Percentiles rank a stretch among this genome's conserved stretches.
phyloP scores from a whole-genome alignment of 2,113 vertebrate species.

The Morone chrysops region DNA sequence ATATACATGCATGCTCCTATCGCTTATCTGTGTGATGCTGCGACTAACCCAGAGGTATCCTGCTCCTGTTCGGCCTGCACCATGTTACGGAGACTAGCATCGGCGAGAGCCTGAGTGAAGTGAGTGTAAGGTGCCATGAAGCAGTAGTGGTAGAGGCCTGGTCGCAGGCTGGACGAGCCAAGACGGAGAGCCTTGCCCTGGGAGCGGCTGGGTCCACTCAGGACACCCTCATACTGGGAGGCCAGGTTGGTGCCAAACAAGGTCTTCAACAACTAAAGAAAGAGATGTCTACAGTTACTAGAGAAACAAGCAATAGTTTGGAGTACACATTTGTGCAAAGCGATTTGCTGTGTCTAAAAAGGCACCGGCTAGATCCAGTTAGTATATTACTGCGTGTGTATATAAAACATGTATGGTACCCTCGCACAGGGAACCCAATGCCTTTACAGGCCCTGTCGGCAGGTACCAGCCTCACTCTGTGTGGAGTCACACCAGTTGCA shows the following conservation, averaged over 20 bases:
- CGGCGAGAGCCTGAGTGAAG: conserved; percentile 97
- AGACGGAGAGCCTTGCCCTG: conserved; percentile 94
- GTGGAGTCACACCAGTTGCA: conserved; percentile 84
- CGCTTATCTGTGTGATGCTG: background rate
- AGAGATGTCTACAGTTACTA: background rate
- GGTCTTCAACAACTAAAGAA: conserved; percentile 91
- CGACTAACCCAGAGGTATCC: conserved; percentile 90
- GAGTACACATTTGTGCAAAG: background rate
- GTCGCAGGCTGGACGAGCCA: conserved; percentile 92
- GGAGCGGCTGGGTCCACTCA: conserved; percentile 89
- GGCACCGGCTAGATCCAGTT: background rate
- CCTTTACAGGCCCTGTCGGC: conserved; percentile 94
- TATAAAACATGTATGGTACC: conserved; percentile 89
- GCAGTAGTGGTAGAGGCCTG: conserved; percentile 97
- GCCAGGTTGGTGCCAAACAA: conserved; percentile 98
- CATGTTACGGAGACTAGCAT: conserved; percentile 96
- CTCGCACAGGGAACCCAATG: conserved; percentile 92
- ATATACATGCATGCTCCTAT: background rate
- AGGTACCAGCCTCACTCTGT: conserved; percentile 91
- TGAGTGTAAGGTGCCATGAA: conserved; percentile 99
- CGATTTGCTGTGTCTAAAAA: background rate
- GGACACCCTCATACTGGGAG: conserved; percentile 91
- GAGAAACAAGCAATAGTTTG: background rate
- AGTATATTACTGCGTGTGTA: background rate
- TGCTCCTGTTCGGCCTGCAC: conserved; percentile 95